A percentile compares a stretch with the other conserved stretches of the same genome.
phyloP scores from a whole-genome alignment of 2,113 vertebrate genomes.

The Mellivora capensis region DNA sequence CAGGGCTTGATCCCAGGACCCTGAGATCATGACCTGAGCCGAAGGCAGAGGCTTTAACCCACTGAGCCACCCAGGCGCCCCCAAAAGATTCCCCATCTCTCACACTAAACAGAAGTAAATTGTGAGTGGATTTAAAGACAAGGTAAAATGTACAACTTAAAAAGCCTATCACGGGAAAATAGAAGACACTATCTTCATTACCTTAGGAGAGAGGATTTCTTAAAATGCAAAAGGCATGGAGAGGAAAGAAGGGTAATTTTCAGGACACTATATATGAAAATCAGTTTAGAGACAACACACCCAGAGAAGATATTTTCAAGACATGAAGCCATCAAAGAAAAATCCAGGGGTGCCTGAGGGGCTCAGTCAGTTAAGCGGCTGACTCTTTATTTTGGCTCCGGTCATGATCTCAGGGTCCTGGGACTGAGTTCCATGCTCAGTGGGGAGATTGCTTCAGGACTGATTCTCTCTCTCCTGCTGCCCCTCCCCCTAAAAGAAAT shows the following conservation, averaged over 20 bases:
- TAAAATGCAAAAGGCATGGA: background rate
- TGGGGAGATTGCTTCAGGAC: background rate
- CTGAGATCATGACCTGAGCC: no score
- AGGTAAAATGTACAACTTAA: background rate
- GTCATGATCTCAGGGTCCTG: background rate
- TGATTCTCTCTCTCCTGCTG: background rate
- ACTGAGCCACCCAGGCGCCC: no score
- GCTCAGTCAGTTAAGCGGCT: background rate
- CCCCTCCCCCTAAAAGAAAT: background rate
- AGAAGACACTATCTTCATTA: background rate
- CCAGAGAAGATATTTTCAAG: background rate
- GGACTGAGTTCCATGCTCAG: background rate
- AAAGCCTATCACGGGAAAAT: conserved; percentile 5
- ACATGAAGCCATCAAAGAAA: background rate
- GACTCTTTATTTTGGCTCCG: background rate
- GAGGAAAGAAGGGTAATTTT: background rate
- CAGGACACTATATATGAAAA: background rate
- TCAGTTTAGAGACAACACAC: background rate
- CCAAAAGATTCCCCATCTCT: background rate
- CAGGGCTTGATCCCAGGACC: no score
- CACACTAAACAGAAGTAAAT: background rate
- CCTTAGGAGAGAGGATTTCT: background rate
- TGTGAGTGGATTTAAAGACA: background rate
- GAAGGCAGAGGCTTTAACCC: no score
- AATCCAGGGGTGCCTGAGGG: background rate